Base-by-base conservation (phyloP, 2,113 vertebrate genomes). In the Delphinapterus leucas region DNA sequence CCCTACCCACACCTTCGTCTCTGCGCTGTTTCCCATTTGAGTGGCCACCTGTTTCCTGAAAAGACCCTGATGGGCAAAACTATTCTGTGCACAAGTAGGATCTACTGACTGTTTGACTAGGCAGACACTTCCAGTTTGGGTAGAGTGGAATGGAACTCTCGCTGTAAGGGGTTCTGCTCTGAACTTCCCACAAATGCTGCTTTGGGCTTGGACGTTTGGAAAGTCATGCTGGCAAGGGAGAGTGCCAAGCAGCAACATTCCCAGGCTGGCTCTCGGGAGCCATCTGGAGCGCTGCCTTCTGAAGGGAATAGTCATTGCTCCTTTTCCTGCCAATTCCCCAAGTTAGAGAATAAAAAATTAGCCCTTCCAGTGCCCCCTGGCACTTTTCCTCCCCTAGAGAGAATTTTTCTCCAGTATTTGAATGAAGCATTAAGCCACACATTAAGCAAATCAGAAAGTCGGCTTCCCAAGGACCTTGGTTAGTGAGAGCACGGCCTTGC, bases 341-440 rank as follows among this genome's bases (percentile, higher is more conserved):
- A 61, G 68, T 47, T 90, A 70, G 63, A 84, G 83, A 91, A 71
- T 71, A 86, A 93, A 47, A 95, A 95, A 82, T 18, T 67, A 96
- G 65, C 10, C 65, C 17, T 96, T 60, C 53, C 38, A 82, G 47
- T 61, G 77, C 7, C 85, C 49, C 53, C 47, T 79, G 83, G 61
- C 44, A 70, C 36, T 38, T 53, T 82, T 80, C 18, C 12, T 86
- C 58, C 36, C 73, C 92, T 71, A 1, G 0, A 80, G 81, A 92
- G 80, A 67, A 60, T 88, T 93, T 96, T 68, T 88, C 81, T 91
- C 2, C 10, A 65, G 53, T 49, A 95, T 94, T 97, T 81, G 60
- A 76, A 41, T 60, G 31, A 61, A 90, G 26, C 55, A 23, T 74
- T 67, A 53, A 25, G 47, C 28, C 1, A 0, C 25, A 49, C 41